Evolutionary conservation across 2,113 vertebrate species (phyloP).

Genomic region (Hippoglossus stenolepis): DNA sequence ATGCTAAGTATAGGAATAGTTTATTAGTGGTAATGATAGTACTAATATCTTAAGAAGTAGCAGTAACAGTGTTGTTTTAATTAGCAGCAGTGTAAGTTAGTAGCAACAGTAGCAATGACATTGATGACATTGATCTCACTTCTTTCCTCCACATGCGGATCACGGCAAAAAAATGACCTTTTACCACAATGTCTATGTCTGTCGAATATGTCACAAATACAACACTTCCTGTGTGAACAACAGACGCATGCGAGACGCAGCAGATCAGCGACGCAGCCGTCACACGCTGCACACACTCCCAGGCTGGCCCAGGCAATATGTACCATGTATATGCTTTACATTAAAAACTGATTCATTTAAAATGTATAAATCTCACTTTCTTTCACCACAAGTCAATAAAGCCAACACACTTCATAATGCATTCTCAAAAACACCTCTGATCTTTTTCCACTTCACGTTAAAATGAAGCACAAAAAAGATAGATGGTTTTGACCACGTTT

Average conservation of each 20-base stretch:
- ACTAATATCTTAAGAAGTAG: not conserved
- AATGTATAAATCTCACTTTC: not conserved
- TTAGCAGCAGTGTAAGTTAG: not conserved
- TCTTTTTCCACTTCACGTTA: not conserved
- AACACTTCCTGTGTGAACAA: too few relatives aligned
- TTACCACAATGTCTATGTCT: too few relatives aligned
- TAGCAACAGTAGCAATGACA: not conserved
- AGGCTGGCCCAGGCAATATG: too few relatives aligned
- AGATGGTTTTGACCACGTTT: not conserved
- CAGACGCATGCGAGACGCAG: too few relatives aligned
- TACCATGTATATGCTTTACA: not conserved
- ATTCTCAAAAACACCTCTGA: conserved; percentile 1
- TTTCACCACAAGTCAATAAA: too few relatives aligned
- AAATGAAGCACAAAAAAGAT: not conserved
- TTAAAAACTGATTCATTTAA: not conserved
- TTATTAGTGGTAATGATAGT: not conserved
- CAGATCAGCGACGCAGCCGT: too few relatives aligned
- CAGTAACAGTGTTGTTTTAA: not conserved
- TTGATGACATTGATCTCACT: too few relatives aligned
- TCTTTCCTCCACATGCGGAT: too few relatives aligned
- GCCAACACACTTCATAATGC: not conserved
- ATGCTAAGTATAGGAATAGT: not conserved
- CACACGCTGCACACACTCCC: too few relatives aligned
- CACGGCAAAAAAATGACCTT: too few relatives aligned
- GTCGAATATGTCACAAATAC: too few relatives aligned